Base-by-base conservation (phyloP, 2,113 vertebrate genomes). In the Engystomops pustulosus region DNA sequence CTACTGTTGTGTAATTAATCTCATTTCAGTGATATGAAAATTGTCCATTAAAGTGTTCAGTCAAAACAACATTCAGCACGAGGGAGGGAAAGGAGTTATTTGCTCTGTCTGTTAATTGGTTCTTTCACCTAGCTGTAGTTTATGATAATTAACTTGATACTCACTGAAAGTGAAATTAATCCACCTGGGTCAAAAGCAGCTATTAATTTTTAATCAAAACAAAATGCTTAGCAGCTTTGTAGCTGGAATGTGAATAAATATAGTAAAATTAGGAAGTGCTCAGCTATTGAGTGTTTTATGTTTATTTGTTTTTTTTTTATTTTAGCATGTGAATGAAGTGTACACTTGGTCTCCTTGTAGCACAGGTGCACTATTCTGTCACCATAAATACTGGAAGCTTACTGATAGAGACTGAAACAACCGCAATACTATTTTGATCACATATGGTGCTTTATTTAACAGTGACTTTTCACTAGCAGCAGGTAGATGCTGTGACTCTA, bases 191-290 rank as follows among this genome's bases (percentile, higher is more conserved):
- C 93, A 93, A 91, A 93, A 92, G 89, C 88, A 91, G 90, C 91
- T 93, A 93, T 94, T 94, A 93, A 94, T 94, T 93, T 93, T 93
- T 94, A 93, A 94, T 94, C 90, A 91, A 92, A 93, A 91, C 89
- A 91, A 91, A 91, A 89, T 88, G 90, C 90, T 93, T 85, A 27
- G 88, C 92, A 93, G 81, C 90, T 92, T 88, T 89, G 89, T 88
- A 89, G 86, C 87, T 89, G 84, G 89, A 86, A 88, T 91, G 88
- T 84, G 86, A 90, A 88, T 88, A 90, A 87, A 90, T 83, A 89
- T 58, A 45, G 25, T 23, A 85, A 85, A 84, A 79, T 79, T 36
- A 85, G 60, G 49, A 84, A 70, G 62, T 70, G 45, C 47, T 55
- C 51, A 68, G 27, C 51, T 30, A 79, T 34, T 70, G 36, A 79